phyloP scores from a whole-genome alignment of 1,140 invertebrate species.

The Drosophila eugracilis region DNA sequence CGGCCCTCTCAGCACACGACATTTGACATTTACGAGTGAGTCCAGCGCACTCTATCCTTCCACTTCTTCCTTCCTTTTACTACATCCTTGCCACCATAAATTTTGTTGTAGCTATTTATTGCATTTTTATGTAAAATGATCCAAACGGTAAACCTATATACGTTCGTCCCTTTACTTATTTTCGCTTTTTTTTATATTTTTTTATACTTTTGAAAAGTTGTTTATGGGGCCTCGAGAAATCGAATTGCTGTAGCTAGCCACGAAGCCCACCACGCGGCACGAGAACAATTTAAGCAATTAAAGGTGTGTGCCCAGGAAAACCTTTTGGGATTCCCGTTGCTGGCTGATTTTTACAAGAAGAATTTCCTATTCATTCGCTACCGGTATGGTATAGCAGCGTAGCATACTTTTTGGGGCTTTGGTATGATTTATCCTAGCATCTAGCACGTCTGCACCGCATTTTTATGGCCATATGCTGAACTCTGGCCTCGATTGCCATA shows the following conservation, averaged over 20 bases:
- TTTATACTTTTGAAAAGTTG: conserved; percentile 58
- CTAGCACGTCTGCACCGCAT: conserved; percentile 70
- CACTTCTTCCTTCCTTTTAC: background rate
- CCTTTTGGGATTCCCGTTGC: conserved; percentile 7
- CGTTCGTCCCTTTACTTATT: conserved; percentile 13
- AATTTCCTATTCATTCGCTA: conserved; percentile 63
- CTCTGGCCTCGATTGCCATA: background rate
- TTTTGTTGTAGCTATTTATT: conserved; percentile 77
- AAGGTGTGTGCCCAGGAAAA: conserved; percentile 33
- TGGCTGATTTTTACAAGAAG: conserved; percentile 51
- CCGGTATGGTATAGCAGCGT: conserved; percentile 20
- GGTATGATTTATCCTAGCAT: conserved; percentile 72
- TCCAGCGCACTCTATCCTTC: conserved; percentile 1
- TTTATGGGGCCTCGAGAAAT: conserved; percentile 70
- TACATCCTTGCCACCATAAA: conserved; percentile 65
- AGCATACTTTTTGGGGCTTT: conserved; percentile 65
- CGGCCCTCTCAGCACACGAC: conserved; percentile 38
- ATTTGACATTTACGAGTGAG: conserved; percentile 80
- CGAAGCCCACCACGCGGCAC: conserved; percentile 46
- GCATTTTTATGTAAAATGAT: conserved; percentile 83
- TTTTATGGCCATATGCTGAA: conserved; percentile 75
- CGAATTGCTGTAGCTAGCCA: conserved; percentile 40
- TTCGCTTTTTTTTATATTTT: too few species aligned
- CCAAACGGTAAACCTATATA: conserved; percentile 55
- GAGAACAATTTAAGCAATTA: conserved; percentile 69